These are phyloP conservation scores for Salpingus planirostris DNA, from an alignment of 2,888 invertebrate species.

Conservation along the genomic window DNA sequence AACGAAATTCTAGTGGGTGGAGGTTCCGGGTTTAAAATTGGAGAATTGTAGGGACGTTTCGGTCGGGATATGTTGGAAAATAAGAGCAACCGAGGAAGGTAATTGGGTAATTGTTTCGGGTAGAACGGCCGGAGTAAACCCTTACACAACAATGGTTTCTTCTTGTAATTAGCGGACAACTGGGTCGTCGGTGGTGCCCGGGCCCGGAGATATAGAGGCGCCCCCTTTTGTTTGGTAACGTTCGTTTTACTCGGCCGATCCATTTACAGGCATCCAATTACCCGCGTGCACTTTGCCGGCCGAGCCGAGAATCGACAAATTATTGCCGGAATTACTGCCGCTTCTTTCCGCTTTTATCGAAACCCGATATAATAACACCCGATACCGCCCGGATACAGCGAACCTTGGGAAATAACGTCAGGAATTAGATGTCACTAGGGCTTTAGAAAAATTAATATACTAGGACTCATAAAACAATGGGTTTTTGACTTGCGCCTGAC, in stretches of 20 bases:
- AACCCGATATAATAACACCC: neutral
- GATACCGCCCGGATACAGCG: no score
- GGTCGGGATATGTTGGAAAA: constrained; percentile 16
- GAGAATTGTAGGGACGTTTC: constrained; percentile 10
- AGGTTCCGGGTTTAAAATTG: constrained; percentile 10
- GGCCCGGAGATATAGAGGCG: no score
- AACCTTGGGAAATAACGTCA: no score
- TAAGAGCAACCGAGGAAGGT: constrained; percentile 20
- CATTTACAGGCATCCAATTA: constrained; percentile 26
- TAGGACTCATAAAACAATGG: no score
- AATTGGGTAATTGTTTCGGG: constrained; percentile 36
- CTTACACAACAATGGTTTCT: constrained; percentile 34
- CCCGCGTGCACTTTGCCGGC: constrained; percentile 18
- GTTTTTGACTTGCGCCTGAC: no score
- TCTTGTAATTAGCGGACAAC: constrained; percentile 35
- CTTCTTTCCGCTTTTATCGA: no score
- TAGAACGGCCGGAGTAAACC: constrained; percentile 30
- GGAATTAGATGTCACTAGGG: no score
- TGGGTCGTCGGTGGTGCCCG: constrained; percentile 27
- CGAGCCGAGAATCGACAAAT: neutral
- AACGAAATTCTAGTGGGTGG: constrained; percentile 4
- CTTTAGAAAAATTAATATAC: no score
- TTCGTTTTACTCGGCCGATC: constrained; percentile 12
- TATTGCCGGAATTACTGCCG: no score
- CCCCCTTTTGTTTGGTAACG: constrained; percentile 18